Percentiles rank a stretch among this genome's conserved stretches.
These are phyloP conservation scores for Aurelia coerulea DNA, from an alignment of 30 jellyfish, hydroid and myxozoan species.

Conservation along the genomic window DNA sequence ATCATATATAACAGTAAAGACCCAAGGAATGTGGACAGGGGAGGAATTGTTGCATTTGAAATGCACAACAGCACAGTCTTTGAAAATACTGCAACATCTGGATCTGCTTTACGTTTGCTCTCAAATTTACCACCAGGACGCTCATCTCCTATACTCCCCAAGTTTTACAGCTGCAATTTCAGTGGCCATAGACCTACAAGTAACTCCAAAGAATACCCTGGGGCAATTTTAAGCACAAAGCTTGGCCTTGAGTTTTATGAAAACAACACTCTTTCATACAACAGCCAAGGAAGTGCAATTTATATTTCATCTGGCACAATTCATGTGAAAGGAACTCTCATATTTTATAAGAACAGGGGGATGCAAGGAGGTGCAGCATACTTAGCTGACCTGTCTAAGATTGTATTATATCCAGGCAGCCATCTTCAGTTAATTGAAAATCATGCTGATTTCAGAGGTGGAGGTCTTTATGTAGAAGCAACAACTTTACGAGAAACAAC, in stretches of 20 bases:
- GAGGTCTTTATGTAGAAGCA: slow-evolving; percentile 68
- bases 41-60: slow-evolving; percentile 35
- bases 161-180: slow-evolving; percentile 24
- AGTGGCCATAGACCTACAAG: slow-evolving; percentile 40
- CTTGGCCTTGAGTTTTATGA: slow-evolving; percentile 58
- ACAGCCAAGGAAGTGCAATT: slow-evolving; percentile 66
- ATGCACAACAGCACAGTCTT: slow-evolving; percentile 34
- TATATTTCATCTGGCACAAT: slow-evolving; percentile 51
- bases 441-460: slow-evolving; percentile 74
- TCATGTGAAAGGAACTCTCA: slow-evolving; percentile 50
- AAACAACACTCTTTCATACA: slow-evolving; percentile 1
- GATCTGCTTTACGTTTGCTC: slow-evolving; percentile 66
- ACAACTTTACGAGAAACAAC: slow-evolving; percentile 49
- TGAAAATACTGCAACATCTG: slow-evolving; percentile 63
- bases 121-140: slow-evolving; percentile 55
- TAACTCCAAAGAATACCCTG: slow-evolving; percentile 67
- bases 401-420: slow-evolving; percentile 48
- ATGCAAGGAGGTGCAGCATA: slow-evolving; percentile 66
- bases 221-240: slow-evolving; percentile 62
- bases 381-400: slow-evolving; percentile 57
- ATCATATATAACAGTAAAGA: slow-evolving; percentile 53
- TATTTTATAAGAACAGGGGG: slow-evolving; percentile 30
- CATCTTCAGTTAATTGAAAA: slow-evolving; percentile 30
- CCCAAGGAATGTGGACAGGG: slow-evolving; percentile 36
- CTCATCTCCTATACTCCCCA: slow-evolving; percentile 39